Base-by-base conservation (phyloP, 2,888 invertebrate genomes). In the Tiliacea aurago region DNA sequence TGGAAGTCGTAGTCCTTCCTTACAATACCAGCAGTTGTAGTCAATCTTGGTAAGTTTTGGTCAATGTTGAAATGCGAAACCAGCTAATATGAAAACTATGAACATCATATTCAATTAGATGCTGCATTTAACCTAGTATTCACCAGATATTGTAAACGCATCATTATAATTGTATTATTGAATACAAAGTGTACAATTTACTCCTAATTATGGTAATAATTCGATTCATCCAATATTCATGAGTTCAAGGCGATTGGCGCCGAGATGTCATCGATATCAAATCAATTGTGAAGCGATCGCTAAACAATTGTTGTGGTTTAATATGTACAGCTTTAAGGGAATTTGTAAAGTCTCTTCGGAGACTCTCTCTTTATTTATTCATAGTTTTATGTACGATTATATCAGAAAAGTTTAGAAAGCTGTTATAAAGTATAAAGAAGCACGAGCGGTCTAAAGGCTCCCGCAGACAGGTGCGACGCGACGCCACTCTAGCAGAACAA, bases 161-260 rank as follows among this genome's bases (percentile, higher is more conserved):
- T 73, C 66, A 51, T 41, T 43, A 62, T 37, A 41, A 68, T 61
- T 66, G 51, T 78, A 69, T 51, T 69, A 76, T 81, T 76, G 55
- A 67, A 51, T 67, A 75, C 72, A 83, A 83, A 69, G 65, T 68
- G 85, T 78, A 82, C 76, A 86, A 84, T 81, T 76, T 58, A 71
- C 68, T 63, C 55, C 55, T 80, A 84, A 84, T 84, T 86, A 84
- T 81, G 83, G 0, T 78, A 84, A 84, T 84, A 68, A 64, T 69
- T 18, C 33, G 64, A 72, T 56, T 56, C 62, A 79, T 83, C 43
- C 71, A 83, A 85, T 73, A 86, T 81, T 81, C 82, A 81, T 86
- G 78, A 71, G 58, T 73, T 73, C 70, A 78, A 76, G 78, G 71
- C 82, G 67, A 85, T 78, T 65, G 51, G 73, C 23, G 70, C 62